These are phyloP conservation scores for Indicator indicator DNA, from an alignment of 2,113 vertebrate species.

Conservation along the genomic window DNA sequence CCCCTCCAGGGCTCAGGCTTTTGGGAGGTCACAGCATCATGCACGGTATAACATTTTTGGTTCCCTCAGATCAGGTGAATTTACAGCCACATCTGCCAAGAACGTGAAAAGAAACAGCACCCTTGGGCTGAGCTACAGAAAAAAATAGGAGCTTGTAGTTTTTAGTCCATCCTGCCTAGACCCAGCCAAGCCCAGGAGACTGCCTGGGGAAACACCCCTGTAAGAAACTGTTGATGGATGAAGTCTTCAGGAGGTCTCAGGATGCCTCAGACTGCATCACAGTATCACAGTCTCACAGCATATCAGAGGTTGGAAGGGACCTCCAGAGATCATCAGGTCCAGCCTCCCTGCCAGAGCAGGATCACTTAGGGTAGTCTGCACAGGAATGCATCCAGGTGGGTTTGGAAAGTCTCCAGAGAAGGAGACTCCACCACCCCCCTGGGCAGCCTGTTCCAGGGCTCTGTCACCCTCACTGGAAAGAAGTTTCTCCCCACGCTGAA, in stretches of 20 bases:
- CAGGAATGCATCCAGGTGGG: no score
- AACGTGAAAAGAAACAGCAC: background rate
- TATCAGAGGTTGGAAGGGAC: no score
- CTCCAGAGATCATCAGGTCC: no score
- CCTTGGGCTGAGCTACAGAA: background rate
- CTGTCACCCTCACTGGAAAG: no score
- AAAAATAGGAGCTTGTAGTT: background rate
- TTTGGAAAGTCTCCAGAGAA: no score
- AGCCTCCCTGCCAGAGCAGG: no score
- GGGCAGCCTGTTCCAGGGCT: no score
- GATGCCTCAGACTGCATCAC: background rate
- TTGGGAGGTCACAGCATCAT: background rate
- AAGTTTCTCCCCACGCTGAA: no score
- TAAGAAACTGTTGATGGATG: background rate
- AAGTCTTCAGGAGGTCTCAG: background rate
- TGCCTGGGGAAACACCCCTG: background rate
- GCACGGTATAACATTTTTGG: background rate
- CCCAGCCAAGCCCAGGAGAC: background rate
- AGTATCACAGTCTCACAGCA: no score
- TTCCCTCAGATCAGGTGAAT: background rate
- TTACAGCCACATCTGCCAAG: background rate
- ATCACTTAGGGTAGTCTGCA: no score
- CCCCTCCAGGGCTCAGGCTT: background rate
- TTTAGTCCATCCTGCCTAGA: background rate
- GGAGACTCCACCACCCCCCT: no score